Conservation (phyloP, 2,888 invertebrate species). For the Steinernema hermaphroditum region DNA sequence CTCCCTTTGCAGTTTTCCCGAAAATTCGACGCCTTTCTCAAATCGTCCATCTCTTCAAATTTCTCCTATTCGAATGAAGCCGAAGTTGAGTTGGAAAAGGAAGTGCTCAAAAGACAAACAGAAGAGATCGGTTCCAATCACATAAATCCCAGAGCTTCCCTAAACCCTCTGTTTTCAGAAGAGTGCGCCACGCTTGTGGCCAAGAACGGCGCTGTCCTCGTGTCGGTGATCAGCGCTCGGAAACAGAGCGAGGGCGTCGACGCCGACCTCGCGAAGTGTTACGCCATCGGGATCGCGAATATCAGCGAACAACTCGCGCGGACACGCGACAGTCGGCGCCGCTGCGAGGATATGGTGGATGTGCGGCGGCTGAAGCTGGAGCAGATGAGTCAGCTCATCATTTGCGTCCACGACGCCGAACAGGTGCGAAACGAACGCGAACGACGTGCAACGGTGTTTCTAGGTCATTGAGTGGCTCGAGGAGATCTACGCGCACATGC, state of each 20-base stretch:
- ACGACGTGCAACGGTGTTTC: conserved; percentile 31
- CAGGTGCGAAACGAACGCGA: conserved; percentile 69
- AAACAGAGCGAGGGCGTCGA: background rate
- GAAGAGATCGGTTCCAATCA: conserved; percentile 64
- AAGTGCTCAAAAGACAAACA: conserved; percentile 67
- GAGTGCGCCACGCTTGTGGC: background rate
- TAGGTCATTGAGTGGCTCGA: conserved; percentile 78
- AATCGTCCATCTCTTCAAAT: conserved; percentile 45
- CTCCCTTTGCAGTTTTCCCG: conserved; percentile 65
- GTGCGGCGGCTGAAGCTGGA: conserved; percentile 78
- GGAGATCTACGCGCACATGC: conserved; percentile 75
- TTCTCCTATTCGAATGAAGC: conserved; percentile 65
- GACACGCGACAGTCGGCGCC: conserved; percentile 42
- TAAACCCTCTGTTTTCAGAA: background rate
- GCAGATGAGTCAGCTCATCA: conserved; percentile 77
- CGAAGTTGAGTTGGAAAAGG: conserved; percentile 64
- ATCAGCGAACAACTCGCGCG: conserved; percentile 69
- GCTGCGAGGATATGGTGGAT: conserved; percentile 74
- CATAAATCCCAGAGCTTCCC: background rate
- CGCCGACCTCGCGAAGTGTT: conserved; percentile 12
- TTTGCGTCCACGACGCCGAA: conserved; percentile 78
- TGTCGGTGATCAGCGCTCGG: conserved; percentile 2
- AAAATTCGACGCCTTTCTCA: conserved; percentile 72
- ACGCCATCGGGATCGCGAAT: conserved; percentile 72
- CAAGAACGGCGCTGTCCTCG: background rate